Conservation (phyloP, 2,888 invertebrate genomes). For the Melanotus villosus region DNA sequence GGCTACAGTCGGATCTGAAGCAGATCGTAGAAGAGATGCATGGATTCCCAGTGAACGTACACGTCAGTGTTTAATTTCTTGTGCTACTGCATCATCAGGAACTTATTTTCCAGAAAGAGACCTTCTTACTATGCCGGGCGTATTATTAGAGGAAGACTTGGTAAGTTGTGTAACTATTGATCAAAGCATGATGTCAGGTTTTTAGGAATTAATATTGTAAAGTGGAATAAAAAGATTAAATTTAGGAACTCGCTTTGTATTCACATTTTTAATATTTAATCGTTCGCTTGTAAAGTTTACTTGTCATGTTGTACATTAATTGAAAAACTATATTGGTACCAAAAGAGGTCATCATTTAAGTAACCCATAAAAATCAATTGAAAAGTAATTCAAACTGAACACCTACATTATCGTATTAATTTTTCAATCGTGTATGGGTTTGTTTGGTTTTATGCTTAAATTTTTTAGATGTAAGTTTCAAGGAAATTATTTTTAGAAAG, state of each 20-base stretch:
- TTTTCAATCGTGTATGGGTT: no score
- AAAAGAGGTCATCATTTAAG: not conserved
- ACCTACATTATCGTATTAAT: no score
- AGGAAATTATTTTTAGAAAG: no score
- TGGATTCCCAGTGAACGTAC: conserved; percentile 89
- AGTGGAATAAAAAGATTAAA: not conserved
- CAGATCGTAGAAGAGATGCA: conserved; percentile 76
- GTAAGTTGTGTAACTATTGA: conserved; percentile 69
- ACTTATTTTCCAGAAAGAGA: conserved; percentile 81
- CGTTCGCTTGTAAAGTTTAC: not conserved
- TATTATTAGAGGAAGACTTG: conserved; percentile 86
- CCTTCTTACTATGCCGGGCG: conserved; percentile 87
- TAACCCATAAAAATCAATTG: no score
- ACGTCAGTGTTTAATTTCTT: conserved; percentile 75
- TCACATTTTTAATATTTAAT: not conserved
- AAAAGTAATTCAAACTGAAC: no score
- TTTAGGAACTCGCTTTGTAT: not conserved
- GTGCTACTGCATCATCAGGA: conserved; percentile 78
- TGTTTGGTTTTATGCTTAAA: no score
- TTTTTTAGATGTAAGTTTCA: no score
- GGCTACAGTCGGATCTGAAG: conserved; percentile 70
- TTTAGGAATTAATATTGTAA: not conserved
- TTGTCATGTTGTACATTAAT: not conserved
- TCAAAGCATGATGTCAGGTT: not conserved
- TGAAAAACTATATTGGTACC: not conserved